Evolutionary conservation across 2,113 vertebrate genomes (phyloP).

Genomic region (Argyrosomus japonicus): DNA sequence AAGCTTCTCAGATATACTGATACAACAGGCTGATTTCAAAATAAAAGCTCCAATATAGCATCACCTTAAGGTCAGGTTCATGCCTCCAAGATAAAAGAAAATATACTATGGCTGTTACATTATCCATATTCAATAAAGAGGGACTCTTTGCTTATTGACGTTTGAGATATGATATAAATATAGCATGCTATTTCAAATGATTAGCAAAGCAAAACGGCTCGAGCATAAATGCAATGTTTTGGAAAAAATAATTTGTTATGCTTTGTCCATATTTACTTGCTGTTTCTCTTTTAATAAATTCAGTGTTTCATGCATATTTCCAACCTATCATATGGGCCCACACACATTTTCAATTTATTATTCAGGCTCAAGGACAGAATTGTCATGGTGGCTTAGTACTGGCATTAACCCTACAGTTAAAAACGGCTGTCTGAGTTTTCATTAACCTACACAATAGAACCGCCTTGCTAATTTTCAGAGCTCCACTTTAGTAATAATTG

Average conservation of each 20-base stretch:
- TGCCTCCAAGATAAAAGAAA: background rate
- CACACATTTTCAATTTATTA: conserved; percentile 65
- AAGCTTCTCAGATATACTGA: background rate
- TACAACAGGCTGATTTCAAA: background rate
- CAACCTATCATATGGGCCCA: conserved; percentile 38
- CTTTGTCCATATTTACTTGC: background rate
- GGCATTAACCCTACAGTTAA: conserved; percentile 64
- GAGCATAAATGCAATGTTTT: background rate
- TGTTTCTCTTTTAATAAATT: conserved; percentile 15
- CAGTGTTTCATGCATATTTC: conserved; percentile 26
- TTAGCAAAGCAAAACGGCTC: background rate
- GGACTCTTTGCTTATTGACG: background rate
- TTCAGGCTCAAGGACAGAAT: conserved; percentile 51
- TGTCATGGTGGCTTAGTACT: conserved; percentile 50
- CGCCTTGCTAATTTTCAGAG: conserved; percentile 71
- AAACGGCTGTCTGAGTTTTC: conserved; percentile 64
- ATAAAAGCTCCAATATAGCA: too few species aligned
- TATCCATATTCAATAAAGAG: background rate
- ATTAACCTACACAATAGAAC: conserved; percentile 73
- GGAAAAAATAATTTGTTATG: conserved; percentile 14
- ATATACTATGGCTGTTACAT: background rate
- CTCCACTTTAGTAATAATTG: conserved; percentile 80
- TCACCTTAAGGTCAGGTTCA: background rate
- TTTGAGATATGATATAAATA: background rate
- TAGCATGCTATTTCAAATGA: background rate